phyloP scores from a whole-genome alignment of 35 echinoderm and acorn worm species.

The Lytechinus pictus region DNA sequence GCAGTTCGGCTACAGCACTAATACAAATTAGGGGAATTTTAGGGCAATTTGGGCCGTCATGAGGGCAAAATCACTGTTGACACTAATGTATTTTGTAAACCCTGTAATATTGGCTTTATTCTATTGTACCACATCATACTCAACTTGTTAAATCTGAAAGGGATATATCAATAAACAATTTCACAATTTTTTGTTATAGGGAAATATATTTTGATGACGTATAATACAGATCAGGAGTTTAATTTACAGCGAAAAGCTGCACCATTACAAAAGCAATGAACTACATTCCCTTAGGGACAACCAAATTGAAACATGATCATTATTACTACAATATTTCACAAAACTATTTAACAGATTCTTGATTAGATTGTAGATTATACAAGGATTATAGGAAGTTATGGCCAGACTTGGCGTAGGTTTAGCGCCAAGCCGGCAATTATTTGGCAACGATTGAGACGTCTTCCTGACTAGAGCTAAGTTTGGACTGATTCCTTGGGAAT shows the following conservation, averaged over 20 bases:
- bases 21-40: too few species aligned
- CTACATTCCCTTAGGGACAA: neutral
- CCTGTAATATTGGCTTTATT: too few species aligned
- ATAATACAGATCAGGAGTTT: neutral
- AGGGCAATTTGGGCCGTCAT: too few species aligned
- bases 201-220: neutral
- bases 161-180: too few species aligned
- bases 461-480: neutral
- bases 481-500: neutral
- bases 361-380: neutral
- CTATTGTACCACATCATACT: too few species aligned
- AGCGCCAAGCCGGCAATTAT: neutral
- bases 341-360: neutral
- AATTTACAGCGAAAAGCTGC: neutral
- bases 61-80: too few species aligned
- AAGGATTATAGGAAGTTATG: neutral
- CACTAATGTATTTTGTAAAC: too few species aligned
- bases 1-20: too few species aligned
- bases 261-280: neutral
- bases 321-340: neutral
- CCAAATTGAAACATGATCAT: neutral
- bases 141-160: too few species aligned
- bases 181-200: neutral
- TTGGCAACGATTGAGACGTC: slow-evolving; percentile 9
- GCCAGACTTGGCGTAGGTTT: neutral